Conservation (phyloP, 2,797 vertebrate species). For the Lophotriccus pileatus region DNA sequence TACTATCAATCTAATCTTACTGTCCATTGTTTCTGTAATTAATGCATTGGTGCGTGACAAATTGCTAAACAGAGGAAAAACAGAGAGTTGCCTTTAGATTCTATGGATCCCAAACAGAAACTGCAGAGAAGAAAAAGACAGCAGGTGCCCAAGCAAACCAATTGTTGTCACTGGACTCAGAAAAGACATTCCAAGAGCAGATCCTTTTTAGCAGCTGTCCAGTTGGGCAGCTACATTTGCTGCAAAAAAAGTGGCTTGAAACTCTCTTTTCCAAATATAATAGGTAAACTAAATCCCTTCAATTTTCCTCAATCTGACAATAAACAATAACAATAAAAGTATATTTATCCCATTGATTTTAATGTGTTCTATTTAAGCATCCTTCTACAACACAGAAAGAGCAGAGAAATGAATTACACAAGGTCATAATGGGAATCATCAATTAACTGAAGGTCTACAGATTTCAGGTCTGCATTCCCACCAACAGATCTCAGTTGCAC, state of each 20-base stretch:
- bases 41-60: not conserved
- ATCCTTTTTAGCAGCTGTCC: not conserved
- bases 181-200: not conserved
- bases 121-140: slow-evolving; percentile 12
- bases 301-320: not conserved
- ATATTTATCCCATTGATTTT: not conserved
- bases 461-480: not conserved
- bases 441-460: not conserved
- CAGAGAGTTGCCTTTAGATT: not conserved
- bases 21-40: slow-evolving; percentile 56
- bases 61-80: slow-evolving; percentile 25
- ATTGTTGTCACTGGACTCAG: not conserved
- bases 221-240: not conserved
- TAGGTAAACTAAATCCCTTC: not conserved
- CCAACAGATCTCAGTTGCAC: not conserved
- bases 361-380: not conserved
- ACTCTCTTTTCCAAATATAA: not conserved
- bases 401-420: not conserved
- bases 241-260: not conserved
- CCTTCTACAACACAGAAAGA: not conserved
- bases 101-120: slow-evolving; percentile 5
- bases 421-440: not conserved
- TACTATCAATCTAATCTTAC: slow-evolving; percentile 37
- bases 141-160: slow-evolving; percentile 19
- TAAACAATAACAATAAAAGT: not conserved